Conservation (phyloP, 2,113 vertebrate genomes). For the Platysteira castanea region DNA sequence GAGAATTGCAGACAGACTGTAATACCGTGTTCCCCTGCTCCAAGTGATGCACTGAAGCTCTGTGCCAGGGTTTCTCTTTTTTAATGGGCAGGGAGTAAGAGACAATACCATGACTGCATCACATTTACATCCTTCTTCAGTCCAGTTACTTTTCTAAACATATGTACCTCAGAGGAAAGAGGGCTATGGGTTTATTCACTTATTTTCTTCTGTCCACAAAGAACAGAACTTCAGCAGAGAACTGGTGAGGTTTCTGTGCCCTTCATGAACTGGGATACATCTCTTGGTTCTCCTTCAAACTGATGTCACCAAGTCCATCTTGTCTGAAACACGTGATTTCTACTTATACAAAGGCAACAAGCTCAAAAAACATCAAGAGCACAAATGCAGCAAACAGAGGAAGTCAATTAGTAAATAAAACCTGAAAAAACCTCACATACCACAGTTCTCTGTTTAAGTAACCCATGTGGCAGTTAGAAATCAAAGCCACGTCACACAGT, state of each 20-base stretch:
- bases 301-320: neutral
- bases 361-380: neutral
- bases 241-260: neutral
- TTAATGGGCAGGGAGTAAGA: neutral
- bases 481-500: neutral
- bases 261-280: neutral
- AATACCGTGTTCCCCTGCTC: neutral
- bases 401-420: neutral
- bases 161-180: neutral
- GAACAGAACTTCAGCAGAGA: neutral
- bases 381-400: neutral
- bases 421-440: neutral
- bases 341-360: neutral
- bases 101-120: neutral
- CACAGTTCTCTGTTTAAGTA: neutral
- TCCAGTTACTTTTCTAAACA: neutral
- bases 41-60: neutral
- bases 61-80: neutral
- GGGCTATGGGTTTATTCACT: neutral
- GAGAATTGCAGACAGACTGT: neutral
- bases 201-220: neutral
- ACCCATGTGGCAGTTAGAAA: neutral
- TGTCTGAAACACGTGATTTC: neutral
- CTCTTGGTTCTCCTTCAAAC: neutral
- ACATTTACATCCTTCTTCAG: neutral